A percentile compares a stretch with the other conserved stretches of the same genome.
Evolutionary conservation across 2,797 vertebrate species (phyloP).

Genomic region (Chaunax sp.): DNA sequence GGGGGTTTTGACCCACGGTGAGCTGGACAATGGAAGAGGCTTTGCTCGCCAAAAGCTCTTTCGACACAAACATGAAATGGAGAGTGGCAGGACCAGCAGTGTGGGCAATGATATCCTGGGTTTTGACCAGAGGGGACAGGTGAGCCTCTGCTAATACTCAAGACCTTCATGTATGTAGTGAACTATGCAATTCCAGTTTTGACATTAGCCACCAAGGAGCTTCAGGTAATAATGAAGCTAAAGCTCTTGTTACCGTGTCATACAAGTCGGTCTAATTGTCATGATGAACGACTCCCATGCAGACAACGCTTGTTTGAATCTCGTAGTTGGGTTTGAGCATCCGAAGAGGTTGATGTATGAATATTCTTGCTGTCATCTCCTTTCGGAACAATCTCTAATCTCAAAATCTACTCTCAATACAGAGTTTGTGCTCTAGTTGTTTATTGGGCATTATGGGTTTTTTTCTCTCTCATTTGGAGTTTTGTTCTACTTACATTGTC

Average conservation of each 20-base stretch:
- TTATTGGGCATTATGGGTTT: not conserved
- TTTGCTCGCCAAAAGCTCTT: conserved; percentile 99
- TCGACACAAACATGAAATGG: conserved; percentile 98
- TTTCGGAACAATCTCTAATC: too few relatives aligned
- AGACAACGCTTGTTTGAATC: too few relatives aligned
- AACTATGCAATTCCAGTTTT: not conserved
- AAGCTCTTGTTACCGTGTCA: too few relatives aligned
- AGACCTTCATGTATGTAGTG: too few relatives aligned
- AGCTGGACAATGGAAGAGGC: conserved; percentile 97
- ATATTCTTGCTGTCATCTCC: too few relatives aligned
- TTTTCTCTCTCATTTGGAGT: not conserved
- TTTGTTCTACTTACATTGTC: not conserved
- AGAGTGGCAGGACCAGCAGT: conserved; percentile 97
- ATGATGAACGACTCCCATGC: too few relatives aligned
- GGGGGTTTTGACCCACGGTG: conserved; percentile 95
- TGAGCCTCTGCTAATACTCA: conserved; percentile 35
- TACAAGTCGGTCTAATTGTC: too few relatives aligned
- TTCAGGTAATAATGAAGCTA: too few relatives aligned
- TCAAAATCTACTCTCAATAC: too few relatives aligned
- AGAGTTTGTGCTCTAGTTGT: not conserved
- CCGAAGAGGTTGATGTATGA: too few relatives aligned
- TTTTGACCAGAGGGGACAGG: conserved; percentile 94
- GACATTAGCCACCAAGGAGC: too few relatives aligned
- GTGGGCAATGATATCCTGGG: conserved; percentile 99
- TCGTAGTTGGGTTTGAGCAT: too few relatives aligned